Base-by-base conservation (phyloP, 2,113 vertebrate species). In the Mustela nigripes region DNA sequence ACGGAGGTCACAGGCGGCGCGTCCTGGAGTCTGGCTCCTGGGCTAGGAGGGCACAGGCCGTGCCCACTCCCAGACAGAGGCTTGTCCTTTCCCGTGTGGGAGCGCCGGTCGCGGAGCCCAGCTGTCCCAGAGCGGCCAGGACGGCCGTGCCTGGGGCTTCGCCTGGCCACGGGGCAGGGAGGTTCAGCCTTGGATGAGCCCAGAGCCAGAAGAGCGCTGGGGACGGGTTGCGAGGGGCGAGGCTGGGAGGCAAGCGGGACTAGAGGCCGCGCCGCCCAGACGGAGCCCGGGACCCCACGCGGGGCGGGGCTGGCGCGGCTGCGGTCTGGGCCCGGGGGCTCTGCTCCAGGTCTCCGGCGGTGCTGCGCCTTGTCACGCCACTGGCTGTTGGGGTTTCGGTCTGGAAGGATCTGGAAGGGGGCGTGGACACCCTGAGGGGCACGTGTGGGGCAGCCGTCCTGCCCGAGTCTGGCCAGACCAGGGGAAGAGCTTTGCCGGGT, bases 51-150 rank as follows among this genome's bases (percentile, higher is more conserved):
- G 31, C 7, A 4, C 16, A 36, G 56, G 81, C 16, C 11, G 16
- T 50, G 67, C 42, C 4, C 11, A 16, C 67, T 33, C n/a, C 71
- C 0, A 2, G n/a, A 24, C 5, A 16, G 58, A 80, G 10, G 45
- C 31, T 0, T 0, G 1, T n/a, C 50, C 28, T n/a, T 42, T 48
- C 50, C 28, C 12, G 12, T 10, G 65, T 26, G 65, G 24, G 31
- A 48, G 60, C 8, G 2, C 50, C 19, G 36, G 21, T 24, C 78
- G 56, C 76, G 0, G 5, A 22, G 14, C 71, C 39, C 22, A 4
- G 21, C 89, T 2, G 28, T 18, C 36, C 50, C 24, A 8, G 58
- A 48, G 48, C 39, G 1, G 5, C 1, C 1, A 2, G 0, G 74
- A 48, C 1, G 1, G 62, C 14, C 1, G 12, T 3, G 56, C 18